These are phyloP conservation scores for Linnaemya vulpina DNA, from an alignment of 2,888 invertebrate genomes.

Conservation along the genomic window DNA sequence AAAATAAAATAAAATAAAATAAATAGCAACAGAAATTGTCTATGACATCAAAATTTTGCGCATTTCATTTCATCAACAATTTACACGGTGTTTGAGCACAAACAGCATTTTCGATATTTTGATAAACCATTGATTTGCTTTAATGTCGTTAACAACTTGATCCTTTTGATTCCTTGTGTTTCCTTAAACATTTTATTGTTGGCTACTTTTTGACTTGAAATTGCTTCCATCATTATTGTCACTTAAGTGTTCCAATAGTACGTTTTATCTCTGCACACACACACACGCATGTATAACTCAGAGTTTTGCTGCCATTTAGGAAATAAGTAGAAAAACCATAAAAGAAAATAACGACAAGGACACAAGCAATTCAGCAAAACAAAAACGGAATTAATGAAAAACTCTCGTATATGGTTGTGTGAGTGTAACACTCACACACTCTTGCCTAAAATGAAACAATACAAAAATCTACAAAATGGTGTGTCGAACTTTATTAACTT, in stretches of 20 bases:
- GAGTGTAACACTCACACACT: slow-evolving; percentile 3
- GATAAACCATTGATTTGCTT: slow-evolving; percentile 38
- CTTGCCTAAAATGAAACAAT: neutral
- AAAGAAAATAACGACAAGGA: neutral
- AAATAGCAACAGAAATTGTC: neutral
- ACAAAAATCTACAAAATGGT: neutral
- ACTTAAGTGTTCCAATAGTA: slow-evolving; percentile 37
- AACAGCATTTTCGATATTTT: slow-evolving; percentile 29
- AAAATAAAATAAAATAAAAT: no score
- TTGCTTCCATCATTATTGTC: slow-evolving; percentile 38
- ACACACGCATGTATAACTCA: neutral
- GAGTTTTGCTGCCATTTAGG: neutral
- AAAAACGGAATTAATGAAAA: slow-evolving; percentile 19
- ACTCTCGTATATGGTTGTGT: neutral
- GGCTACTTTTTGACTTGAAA: slow-evolving; percentile 5
- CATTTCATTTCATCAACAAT: slow-evolving; percentile 38
- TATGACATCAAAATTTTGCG: neutral
- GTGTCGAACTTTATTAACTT: neutral
- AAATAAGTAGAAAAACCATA: slow-evolving; percentile 25
- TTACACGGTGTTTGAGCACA: slow-evolving; percentile 45
- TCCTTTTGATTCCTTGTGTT: neutral
- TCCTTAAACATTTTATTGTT: slow-evolving; percentile 17
- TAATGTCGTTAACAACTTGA: slow-evolving; percentile 40
- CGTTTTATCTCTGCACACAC: neutral
- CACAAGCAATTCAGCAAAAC: slow-evolving; percentile 5